These are phyloP conservation scores for Agelastica alni DNA, from an alignment of 2,888 invertebrate species.

Conservation along the genomic window DNA sequence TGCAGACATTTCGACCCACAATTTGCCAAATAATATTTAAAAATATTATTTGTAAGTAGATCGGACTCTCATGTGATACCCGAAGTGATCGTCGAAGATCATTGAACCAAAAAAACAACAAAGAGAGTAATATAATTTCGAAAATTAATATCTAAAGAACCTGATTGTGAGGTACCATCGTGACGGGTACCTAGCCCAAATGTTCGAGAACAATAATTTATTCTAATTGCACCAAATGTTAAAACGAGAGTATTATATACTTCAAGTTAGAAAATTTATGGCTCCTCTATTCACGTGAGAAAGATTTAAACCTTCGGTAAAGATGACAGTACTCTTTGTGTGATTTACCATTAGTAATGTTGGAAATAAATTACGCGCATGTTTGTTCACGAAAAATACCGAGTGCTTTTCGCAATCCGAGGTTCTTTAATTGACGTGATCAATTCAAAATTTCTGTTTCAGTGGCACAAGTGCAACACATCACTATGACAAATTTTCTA, in stretches of 20 bases:
- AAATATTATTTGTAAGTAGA: no score
- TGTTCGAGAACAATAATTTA: constrained; percentile 33
- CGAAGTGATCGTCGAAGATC: not conserved
- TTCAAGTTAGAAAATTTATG: constrained; percentile 28
- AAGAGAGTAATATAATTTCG: constrained; percentile 3
- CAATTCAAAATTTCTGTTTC: no score
- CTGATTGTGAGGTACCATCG: constrained; percentile 11
- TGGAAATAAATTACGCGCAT: no score
- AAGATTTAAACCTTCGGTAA: constrained; percentile 1
- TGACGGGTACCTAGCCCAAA: constrained; percentile 31
- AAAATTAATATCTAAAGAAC: constrained; percentile 6
- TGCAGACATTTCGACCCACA: no score
- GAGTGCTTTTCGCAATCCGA: no score
- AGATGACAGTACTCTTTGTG: not conserved
- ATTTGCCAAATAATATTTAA: no score
- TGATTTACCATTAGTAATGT: no score
- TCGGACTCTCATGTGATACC: no score
- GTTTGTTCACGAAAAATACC: no score
- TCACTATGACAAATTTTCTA: no score
- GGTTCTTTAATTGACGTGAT: no score
- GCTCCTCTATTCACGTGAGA: constrained; percentile 24
- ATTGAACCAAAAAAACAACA: constrained; percentile 8
- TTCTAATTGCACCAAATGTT: constrained; percentile 34
- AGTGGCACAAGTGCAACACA: no score
- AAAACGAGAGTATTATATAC: constrained; percentile 31